Evolutionary conservation across 2,797 vertebrate species (phyloP), one percentile per base, ranked within the genome.

Genomic region (Distichodus sexfasciatus): DNA sequence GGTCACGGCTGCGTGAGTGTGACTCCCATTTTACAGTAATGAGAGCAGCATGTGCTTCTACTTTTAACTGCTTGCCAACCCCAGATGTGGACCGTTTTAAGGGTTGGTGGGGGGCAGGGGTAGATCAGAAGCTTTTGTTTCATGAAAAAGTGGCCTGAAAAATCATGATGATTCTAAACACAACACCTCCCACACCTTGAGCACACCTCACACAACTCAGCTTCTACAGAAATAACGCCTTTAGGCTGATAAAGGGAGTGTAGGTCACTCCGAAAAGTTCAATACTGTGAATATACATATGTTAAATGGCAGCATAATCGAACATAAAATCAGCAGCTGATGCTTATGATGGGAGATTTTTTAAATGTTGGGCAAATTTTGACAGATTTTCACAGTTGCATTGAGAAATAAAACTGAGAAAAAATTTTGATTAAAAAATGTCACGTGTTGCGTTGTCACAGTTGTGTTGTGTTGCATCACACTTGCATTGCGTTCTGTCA

Each of bases 1-100:
- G 81, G 81, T 86, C 82, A 79, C 58, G 78, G 72, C 79, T 82
- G 79, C 74, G 78, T 80, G 74, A 86, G 79, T 83, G 72, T 75
- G 81, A 81, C 82, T 85, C 59, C 78, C 44, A 84, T 86, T 87
- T 86, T 81, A 82, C 71, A 4, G 69, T 87, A 88, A 89, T 87
- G 83, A 84, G 83, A 87, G 82, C 86, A 85, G 78, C 78, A 87
- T 90, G 87, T 85, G 83, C 67, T 76, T 76, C 87, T 87, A 87
- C 86, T 77, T 87, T 83, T 82, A 87, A 83, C 76, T 76, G 63
- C 73, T 86, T 77, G 82, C 83, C 79, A 85, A 71, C 79, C 59
- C 85, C 89, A 89, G 86, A 91, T 90, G 87, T 88, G 82, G 79
- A 76, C 71, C 77, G 10, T 35, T 57, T 63, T 60, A 65, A 41